Percentiles rank a stretch among this genome's conserved stretches.
phyloP scores from a whole-genome alignment of 2,797 vertebrate species.

The Tolypeutes matacus region DNA sequence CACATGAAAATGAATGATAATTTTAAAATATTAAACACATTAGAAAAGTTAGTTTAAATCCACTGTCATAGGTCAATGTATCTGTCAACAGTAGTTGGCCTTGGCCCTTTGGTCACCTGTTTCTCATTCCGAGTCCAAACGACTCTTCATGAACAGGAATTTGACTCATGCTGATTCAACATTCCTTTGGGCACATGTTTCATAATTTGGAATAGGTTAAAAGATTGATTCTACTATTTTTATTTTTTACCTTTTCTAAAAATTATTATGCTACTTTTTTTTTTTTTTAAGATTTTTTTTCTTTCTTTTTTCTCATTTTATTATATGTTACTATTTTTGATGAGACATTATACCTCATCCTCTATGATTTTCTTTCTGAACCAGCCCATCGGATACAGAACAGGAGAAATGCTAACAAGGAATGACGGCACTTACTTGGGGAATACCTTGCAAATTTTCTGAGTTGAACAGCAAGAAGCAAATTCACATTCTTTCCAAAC shows the following conservation, averaged over 20 bases:
- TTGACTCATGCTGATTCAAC: background rate
- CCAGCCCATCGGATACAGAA: background rate
- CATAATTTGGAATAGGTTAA: background rate
- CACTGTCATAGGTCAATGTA: background rate
- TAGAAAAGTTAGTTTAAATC: slow-evolving; percentile 12
- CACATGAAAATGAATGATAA: background rate
- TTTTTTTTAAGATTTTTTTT: no score
- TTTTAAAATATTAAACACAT: background rate
- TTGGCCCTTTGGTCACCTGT: background rate
- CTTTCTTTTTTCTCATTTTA: no score
- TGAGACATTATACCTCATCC: background rate
- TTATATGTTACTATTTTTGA: background rate
- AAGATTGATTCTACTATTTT: background rate
- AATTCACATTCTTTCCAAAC: slow-evolving; percentile 51
- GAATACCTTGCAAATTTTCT: background rate
- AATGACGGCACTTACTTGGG: background rate
- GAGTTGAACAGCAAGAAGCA: slow-evolving; percentile 57
- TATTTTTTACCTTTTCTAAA: no score
- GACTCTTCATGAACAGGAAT: background rate
- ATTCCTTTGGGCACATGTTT: background rate
- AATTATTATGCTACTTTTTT: no score
- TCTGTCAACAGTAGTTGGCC: background rate
- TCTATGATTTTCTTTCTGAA: background rate
- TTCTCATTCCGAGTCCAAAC: background rate
- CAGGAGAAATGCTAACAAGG: background rate